Percentiles rank a stretch among this genome's conserved stretches.
Conservation (phyloP, 2,888 invertebrate species). For the Teleogryllus oceanicus region DNA sequence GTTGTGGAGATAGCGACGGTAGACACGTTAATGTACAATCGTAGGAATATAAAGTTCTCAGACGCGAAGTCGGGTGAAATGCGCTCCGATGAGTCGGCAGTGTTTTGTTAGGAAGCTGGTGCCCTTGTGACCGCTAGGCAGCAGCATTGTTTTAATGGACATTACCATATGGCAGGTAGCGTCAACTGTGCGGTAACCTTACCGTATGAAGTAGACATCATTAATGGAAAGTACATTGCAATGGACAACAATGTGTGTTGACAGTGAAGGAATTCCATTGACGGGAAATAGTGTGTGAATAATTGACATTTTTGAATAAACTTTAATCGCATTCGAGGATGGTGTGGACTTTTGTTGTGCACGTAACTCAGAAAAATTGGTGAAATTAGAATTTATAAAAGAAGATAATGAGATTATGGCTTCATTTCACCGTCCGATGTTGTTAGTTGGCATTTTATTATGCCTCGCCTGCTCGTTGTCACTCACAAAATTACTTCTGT, state of each 20-base stretch:
- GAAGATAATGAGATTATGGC: conserved; percentile 27
- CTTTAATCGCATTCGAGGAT: background rate
- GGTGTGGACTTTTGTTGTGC: background rate
- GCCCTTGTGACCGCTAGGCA: background rate
- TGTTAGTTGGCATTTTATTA: conserved; percentile 34
- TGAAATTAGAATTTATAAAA: background rate
- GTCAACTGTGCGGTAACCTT: background rate
- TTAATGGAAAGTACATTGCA: background rate
- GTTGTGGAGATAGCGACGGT: no score
- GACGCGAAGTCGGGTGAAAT: no score
- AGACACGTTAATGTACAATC: no score
- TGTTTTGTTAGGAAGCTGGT: no score
- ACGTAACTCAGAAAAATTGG: background rate
- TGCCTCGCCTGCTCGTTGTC: conserved; percentile 35
- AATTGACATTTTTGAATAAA: background rate
- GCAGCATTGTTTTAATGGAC: background rate
- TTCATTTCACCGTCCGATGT: conserved; percentile 32
- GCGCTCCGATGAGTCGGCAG: no score
- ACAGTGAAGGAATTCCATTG: background rate
- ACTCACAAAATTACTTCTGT: conserved; percentile 35
- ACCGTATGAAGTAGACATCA: background rate
- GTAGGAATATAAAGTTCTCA: no score
- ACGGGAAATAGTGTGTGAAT: background rate
- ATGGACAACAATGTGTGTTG: background rate
- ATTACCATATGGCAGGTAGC: background rate